Percentiles rank a stretch among this genome's conserved stretches.
Evolutionary conservation across 2,113 vertebrate species (phyloP).

Genomic region (Gobius niger): DNA sequence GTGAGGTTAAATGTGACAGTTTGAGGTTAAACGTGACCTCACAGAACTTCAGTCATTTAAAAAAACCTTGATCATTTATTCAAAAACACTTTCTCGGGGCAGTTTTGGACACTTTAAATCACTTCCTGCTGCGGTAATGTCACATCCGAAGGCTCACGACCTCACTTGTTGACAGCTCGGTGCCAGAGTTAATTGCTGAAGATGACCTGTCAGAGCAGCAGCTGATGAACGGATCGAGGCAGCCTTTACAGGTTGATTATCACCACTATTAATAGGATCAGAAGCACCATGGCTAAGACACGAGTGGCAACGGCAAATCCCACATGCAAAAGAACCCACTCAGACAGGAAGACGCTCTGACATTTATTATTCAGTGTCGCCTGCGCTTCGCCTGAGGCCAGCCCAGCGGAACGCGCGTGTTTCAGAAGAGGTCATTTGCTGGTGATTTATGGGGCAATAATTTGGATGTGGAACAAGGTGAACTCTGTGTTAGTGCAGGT

Average conservation of each 20-base stretch:
- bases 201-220: slow-evolving; percentile 47
- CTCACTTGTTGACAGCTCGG: slow-evolving; percentile 42
- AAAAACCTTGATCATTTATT: not conserved
- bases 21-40: too few relatives aligned
- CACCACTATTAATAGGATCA: slow-evolving; percentile 39
- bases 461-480: slow-evolving; percentile 3
- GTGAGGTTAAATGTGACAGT: too few relatives aligned
- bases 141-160: slow-evolving; percentile 25
- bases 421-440: not conserved
- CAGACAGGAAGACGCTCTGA: not conserved
- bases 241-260: slow-evolving; percentile 26
- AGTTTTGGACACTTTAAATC: not conserved
- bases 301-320: slow-evolving; percentile 1
- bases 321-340: slow-evolving; percentile 14
- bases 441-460: slow-evolving; percentile 3
- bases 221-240: slow-evolving; percentile 18
- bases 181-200: slow-evolving; percentile 55
- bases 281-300: not conserved
- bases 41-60: too few relatives aligned
- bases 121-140: slow-evolving; percentile 13
- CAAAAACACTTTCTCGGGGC: not conserved
- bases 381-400: slow-evolving; percentile 9
- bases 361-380: slow-evolving; percentile 24
- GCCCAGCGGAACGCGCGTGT: not conserved
- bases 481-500: not conserved